phyloP scores from a whole-genome alignment of 2,113 vertebrate genomes.

The Myodes glareolus region DNA sequence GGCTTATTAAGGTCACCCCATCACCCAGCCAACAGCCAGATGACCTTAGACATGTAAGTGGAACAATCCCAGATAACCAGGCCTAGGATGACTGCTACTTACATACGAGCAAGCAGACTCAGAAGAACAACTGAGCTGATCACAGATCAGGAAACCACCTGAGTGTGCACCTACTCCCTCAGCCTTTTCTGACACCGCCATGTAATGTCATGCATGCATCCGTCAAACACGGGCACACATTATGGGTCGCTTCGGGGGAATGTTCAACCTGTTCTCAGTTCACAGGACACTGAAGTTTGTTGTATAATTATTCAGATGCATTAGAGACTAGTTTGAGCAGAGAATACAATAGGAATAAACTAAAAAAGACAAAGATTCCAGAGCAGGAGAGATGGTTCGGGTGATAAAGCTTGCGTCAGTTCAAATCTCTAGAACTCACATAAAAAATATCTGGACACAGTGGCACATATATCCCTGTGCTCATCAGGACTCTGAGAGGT shows the following conservation, averaged over 20 bases:
- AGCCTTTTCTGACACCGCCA: background rate
- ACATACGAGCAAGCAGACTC: too few species aligned
- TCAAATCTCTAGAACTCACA: background rate
- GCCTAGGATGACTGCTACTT: background rate
- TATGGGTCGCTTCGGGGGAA: background rate
- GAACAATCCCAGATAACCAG: background rate
- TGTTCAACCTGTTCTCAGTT: background rate
- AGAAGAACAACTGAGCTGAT: background rate
- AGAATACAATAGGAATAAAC: background rate
- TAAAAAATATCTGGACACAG: background rate
- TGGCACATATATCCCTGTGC: background rate
- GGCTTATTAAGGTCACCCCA: too few species aligned
- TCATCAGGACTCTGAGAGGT: too few species aligned
- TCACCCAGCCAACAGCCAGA: background rate
- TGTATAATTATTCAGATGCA: background rate
- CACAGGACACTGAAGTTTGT: background rate
- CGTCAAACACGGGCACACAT: background rate
- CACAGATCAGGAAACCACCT: background rate
- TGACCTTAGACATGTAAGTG: background rate
- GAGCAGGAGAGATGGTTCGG: background rate
- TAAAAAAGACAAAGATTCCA: background rate
- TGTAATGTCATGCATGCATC: background rate
- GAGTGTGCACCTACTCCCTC: background rate
- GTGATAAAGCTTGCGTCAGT: background rate
- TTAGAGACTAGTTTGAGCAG: background rate